These are phyloP conservation scores for Benitochromis conjunctus DNA, from an alignment of 2,113 vertebrate species.

Conservation along the genomic window DNA sequence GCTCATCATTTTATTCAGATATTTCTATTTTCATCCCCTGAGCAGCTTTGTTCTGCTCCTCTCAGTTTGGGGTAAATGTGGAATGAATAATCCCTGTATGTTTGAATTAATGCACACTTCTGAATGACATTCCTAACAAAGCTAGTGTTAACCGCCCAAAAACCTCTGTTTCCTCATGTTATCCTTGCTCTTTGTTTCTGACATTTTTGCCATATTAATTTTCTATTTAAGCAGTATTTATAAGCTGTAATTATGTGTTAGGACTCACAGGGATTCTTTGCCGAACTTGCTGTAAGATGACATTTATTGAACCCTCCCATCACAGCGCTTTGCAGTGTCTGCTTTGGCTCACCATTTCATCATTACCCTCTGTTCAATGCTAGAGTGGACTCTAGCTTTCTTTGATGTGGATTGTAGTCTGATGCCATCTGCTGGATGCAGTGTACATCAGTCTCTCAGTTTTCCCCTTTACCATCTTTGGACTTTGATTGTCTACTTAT, in stretches of 20 bases:
- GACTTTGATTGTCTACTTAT: background rate
- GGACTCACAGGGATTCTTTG: background rate
- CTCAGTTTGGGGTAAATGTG: background rate
- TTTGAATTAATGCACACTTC: background rate
- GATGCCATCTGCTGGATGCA: conserved; percentile 58
- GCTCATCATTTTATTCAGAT: conserved; percentile 5
- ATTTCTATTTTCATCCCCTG: background rate
- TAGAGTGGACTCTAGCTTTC: background rate
- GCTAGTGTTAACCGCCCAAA: background rate
- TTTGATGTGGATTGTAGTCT: background rate
- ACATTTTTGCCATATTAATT: background rate
- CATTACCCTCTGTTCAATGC: conserved; percentile 5
- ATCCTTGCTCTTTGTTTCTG: background rate
- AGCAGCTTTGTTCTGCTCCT: background rate
- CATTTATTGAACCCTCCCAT: conserved; percentile 34
- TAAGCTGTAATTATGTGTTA: background rate
- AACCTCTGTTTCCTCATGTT: background rate
- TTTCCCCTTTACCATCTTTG: background rate
- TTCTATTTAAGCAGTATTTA: background rate
- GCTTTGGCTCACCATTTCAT: conserved; percentile 36
- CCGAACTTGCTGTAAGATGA: conserved; percentile 22
- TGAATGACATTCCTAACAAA: background rate
- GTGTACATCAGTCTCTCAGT: background rate
- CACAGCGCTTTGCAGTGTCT: background rate
- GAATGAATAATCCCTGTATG: background rate